Base-by-base conservation (phyloP, 2,113 vertebrate species). In the Alligator sinensis region DNA sequence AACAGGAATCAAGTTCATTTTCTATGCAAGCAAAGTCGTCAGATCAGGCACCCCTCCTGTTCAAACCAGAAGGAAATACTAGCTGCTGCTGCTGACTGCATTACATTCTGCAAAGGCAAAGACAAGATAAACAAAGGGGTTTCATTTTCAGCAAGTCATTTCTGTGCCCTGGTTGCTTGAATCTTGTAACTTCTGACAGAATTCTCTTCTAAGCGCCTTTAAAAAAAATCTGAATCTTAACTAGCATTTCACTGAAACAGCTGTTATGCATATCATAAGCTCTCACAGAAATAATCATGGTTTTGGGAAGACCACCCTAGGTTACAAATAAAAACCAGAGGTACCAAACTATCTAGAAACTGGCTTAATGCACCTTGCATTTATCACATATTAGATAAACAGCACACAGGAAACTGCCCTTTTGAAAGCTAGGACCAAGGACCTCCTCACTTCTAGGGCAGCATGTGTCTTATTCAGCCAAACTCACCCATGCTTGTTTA, bases 1-100 rank as follows among this genome's bases (percentile, higher is more conserved):
- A 91, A 84, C 83, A 74, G 90, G 87, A 92, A 91, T 58, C 38
- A 27, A 57, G 85, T 79, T 86, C 61, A 54, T 83, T 93, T 91
- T 77, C 34, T 64, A 84, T 28, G 92, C 82, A 79, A 82, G 89
- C 64, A 17, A 38, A 78, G 24, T 1, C 83, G 94, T 94, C 93
- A 89, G 88, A 94, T 83, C 3, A 1, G 75, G 27, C 24, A 59
- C 58, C 57, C 82, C 70, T 62, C 64, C 89, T 59, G 76, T 1
- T 70, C 16, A 5, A n/a, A 80, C 76, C 14, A 18, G 25, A 62
- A 84, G 88, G 80, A 90, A 92, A 86, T 25, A 75, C n/a, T 83
- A 19, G 8, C 18, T 0, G 63, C 58, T 4, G 18, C 77, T 58
- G 87, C 68, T 47, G 82, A 2, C 74, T 59, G 66, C 63, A 5